Evolutionary conservation across 2,113 vertebrate species (phyloP).

Genomic region (Notarius lentiginosus): DNA sequence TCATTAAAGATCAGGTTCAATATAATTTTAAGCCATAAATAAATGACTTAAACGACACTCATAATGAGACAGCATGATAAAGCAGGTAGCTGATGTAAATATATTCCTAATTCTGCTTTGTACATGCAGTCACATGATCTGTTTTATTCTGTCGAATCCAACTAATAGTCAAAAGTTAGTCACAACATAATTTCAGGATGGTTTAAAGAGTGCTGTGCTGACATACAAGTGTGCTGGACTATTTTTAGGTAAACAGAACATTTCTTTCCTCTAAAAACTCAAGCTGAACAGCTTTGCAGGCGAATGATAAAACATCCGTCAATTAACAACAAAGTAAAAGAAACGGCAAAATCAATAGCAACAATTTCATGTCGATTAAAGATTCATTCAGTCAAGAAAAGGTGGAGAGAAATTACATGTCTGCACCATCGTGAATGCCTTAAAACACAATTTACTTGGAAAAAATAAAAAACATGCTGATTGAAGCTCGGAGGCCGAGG

Average conservation of each 20-base stretch:
- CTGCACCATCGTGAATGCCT: not conserved
- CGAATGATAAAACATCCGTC: not conserved
- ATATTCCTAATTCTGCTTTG: too few species aligned
- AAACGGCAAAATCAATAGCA: not conserved
- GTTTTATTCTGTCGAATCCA: not conserved
- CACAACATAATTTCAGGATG: not conserved
- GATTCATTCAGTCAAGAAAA: not conserved
- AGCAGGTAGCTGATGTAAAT: too few species aligned
- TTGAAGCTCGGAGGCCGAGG: constrained; percentile 12
- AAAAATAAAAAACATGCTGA: not conserved
- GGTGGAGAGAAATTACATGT: not conserved
- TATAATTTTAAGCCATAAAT: too few species aligned
- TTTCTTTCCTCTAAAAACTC: not conserved
- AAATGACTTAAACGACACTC: too few species aligned
- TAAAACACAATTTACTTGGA: not conserved
- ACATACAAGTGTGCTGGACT: not conserved
- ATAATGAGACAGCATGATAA: too few species aligned
- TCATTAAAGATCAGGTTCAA: too few species aligned
- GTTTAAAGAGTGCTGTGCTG: not conserved
- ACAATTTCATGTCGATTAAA: not conserved
- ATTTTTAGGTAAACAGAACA: not conserved
- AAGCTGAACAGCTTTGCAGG: not conserved
- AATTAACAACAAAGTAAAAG: not conserved
- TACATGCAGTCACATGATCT: too few species aligned
- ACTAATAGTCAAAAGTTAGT: not conserved